A percentile compares a stretch with the other conserved stretches of the same genome.
These are phyloP conservation scores for Drosophila antonietae DNA, from an alignment of 2,888 invertebrate species.

Conservation along the genomic window DNA sequence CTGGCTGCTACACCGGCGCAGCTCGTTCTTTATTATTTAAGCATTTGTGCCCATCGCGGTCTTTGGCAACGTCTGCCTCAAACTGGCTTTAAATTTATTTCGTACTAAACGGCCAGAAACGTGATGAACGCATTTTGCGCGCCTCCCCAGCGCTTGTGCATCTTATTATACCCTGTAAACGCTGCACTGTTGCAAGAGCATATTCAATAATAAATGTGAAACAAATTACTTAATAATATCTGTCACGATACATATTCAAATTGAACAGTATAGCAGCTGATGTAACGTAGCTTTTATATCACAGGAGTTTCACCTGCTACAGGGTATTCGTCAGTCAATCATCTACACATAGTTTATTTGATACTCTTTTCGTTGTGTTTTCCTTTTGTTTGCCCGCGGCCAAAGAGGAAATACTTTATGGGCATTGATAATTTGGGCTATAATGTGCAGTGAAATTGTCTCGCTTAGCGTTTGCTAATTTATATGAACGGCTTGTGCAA, in stretches of 20 bases:
- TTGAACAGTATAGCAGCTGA: not conserved
- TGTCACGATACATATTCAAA: not conserved
- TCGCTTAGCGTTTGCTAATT: constrained; percentile 64
- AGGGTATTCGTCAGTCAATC: constrained; percentile 9
- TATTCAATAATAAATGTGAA: not conserved
- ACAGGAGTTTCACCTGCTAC: not conserved
- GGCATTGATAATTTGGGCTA: constrained; percentile 71
- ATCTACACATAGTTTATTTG: too few relatives aligned
- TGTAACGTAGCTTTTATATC: not conserved
- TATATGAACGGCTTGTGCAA: constrained; percentile 53
- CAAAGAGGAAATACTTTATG: constrained; percentile 71
- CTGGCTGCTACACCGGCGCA: constrained; percentile 34
- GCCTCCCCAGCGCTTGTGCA: constrained; percentile 8
- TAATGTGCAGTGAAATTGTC: constrained; percentile 72
- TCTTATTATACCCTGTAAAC: constrained; percentile 24
- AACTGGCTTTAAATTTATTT: constrained; percentile 59
- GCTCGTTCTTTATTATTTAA: constrained; percentile 49
- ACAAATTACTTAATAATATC: not conserved
- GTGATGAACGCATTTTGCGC: constrained; percentile 72
- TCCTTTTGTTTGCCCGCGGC: constrained; percentile 32
- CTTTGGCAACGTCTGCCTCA: constrained; percentile 22
- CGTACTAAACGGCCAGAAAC: constrained; percentile 64
- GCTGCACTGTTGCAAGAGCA: too few relatives aligned
- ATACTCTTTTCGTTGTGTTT: constrained; percentile 4
- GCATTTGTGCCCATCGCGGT: constrained; percentile 35